Percentiles rank a stretch among this genome's conserved stretches.
phyloP scores from a whole-genome alignment of 1,140 invertebrate genomes.

The Drosophila rhopaloa region DNA sequence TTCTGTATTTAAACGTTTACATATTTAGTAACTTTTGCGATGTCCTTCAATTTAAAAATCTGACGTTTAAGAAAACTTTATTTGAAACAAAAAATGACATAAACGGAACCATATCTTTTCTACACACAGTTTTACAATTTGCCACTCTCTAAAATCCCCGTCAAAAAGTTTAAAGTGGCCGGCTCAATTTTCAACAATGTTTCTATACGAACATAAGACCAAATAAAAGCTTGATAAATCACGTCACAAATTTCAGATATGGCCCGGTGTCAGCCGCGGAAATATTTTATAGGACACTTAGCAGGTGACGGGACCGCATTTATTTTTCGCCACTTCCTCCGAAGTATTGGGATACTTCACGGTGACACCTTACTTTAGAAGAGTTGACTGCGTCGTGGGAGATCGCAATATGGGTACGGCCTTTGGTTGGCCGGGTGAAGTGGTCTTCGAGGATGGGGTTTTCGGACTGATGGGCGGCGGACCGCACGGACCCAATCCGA shows the following conservation, averaged over 20 bases:
- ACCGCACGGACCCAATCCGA: constrained; percentile 32
- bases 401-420: constrained; percentile 50
- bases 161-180: constrained; percentile 6
- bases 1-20: neutral
- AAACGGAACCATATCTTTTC: no score
- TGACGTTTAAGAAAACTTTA: no score
- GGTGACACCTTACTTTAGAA: constrained; percentile 24
- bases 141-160: neutral
- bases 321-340: constrained; percentile 28
- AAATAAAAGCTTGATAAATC: constrained; percentile 15
- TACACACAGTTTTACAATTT: no score
- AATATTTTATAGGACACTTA: constrained; percentile 38
- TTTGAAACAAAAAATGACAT: neutral
- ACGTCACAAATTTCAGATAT: constrained; percentile 13
- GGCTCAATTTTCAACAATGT: constrained; percentile 9
- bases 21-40: neutral
- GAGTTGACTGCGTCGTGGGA: constrained; percentile 53
- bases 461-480: constrained; percentile 46
- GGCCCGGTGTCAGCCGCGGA: constrained; percentile 1
- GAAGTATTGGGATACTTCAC: constrained; percentile 29
- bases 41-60: no score
- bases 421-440: constrained; percentile 52
- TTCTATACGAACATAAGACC: neutral
- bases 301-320: constrained; percentile 25
- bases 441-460: constrained; percentile 47